A percentile compares a stretch with the other conserved stretches of the same genome.
Evolutionary conservation across 2,888 invertebrate genomes (phyloP).

Genomic region (Ommatoiulus sabulosus): DNA sequence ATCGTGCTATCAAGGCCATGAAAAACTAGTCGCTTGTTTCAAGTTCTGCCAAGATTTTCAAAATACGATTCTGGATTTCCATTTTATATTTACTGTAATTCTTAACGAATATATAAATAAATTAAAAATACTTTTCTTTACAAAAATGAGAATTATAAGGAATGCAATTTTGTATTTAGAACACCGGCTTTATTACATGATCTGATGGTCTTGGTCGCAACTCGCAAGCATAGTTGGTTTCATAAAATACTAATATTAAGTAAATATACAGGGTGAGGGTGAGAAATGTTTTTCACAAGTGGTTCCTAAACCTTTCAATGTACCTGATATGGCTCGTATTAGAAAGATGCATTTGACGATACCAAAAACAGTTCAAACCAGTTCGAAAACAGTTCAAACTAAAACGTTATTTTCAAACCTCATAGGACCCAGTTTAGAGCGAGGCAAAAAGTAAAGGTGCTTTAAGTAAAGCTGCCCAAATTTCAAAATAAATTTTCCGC

Average conservation of each 20-base stretch:
- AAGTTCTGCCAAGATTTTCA: not conserved
- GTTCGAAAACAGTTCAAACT: no score
- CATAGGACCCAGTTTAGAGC: no score
- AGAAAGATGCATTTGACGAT: no score
- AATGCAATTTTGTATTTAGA: constrained; percentile 27
- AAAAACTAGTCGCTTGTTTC: not conserved
- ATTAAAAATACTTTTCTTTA: not conserved
- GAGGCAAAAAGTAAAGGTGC: no score
- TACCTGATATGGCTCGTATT: no score
- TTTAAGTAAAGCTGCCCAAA: no score
- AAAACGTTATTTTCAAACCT: no score
- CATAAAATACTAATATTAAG: not conserved
- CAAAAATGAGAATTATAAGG: not conserved
- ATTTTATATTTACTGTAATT: not conserved
- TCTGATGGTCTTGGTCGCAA: not conserved
- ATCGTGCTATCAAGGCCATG: not conserved
- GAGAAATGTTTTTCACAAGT: not conserved
- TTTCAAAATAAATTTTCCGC: no score
- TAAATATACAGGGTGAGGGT: not conserved
- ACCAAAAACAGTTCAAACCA: no score
- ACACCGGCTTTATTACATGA: not conserved
- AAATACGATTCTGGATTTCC: not conserved
- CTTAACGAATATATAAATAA: not conserved
- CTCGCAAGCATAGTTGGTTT: not conserved
- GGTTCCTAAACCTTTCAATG: not conserved